phyloP scores from a whole-genome alignment of 2,888 invertebrate genomes.

The Psylliodes chrysocephalus region DNA sequence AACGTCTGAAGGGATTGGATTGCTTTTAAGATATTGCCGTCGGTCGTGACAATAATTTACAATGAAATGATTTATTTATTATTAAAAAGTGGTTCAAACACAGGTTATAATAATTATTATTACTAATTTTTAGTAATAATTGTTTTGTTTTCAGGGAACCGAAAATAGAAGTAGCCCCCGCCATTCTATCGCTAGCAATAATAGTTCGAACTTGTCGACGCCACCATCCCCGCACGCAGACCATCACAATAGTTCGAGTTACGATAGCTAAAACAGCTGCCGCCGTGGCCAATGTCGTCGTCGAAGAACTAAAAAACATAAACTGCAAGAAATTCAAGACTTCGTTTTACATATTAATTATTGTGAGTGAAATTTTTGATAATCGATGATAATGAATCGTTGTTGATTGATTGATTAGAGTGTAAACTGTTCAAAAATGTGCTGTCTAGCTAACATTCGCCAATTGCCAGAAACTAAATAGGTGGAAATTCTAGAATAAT shows the following conservation, averaged over 20 bases:
- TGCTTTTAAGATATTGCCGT: too few species aligned
- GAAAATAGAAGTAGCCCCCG: constrained; percentile 69
- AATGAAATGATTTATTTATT: too few species aligned
- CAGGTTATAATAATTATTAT: too few species aligned
- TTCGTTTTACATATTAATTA: constrained; percentile 18
- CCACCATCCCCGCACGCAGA: constrained; percentile 76
- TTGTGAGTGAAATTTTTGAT: constrained; percentile 20
- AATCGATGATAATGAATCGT: constrained; percentile 31
- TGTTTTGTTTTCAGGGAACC: constrained; percentile 54
- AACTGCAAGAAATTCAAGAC: constrained; percentile 29
- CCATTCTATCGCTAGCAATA: constrained; percentile 78
- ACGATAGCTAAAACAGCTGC: constrained; percentile 69
- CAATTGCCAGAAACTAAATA: too few species aligned
- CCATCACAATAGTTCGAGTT: constrained; percentile 73
- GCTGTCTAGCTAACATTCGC: too few species aligned
- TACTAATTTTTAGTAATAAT: not conserved
- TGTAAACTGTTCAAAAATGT: constrained; percentile 35
- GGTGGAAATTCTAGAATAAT: too few species aligned
- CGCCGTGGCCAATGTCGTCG: constrained; percentile 19
- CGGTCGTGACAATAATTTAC: too few species aligned
- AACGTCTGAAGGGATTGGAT: too few species aligned
- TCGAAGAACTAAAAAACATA: not conserved
- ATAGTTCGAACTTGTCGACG: constrained; percentile 78
- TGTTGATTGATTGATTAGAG: constrained; percentile 30
- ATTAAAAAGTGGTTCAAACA: too few species aligned